Percentiles rank a stretch among this genome's conserved stretches.
phyloP scores from a whole-genome alignment of 2,888 invertebrate species.

The Chorisops tibialis region DNA sequence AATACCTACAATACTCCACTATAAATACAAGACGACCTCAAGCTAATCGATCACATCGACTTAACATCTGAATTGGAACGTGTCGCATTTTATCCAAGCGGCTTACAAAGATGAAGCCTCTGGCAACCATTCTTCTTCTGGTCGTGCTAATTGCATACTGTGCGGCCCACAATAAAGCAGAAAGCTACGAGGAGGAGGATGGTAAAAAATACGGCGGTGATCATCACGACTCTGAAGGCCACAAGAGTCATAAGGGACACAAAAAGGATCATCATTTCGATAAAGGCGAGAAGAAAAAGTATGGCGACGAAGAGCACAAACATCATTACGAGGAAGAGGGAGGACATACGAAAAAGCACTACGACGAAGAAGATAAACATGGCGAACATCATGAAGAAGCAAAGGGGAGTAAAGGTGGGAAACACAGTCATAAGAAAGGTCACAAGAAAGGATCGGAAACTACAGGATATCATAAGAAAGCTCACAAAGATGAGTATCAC shows the following conservation, averaged over 20 bases:
- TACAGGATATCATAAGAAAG: conserved; percentile 79
- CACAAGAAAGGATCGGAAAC: conserved; percentile 84
- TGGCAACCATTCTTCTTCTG: not conserved
- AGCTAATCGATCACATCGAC: conserved; percentile 8
- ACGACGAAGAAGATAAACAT: conserved; percentile 71
- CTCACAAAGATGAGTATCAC: conserved; percentile 82
- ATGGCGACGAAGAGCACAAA: conserved; percentile 74
- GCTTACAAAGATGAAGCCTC: not conserved
- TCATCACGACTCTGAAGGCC: conserved; percentile 56
- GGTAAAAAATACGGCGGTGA: conserved; percentile 46
- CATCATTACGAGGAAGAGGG: conserved; percentile 75
- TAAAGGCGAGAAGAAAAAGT: conserved; percentile 72
- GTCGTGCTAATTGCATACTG: conserved; percentile 38
- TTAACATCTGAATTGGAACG: not conserved
- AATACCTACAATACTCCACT: no score
- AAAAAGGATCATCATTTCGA: conserved; percentile 74
- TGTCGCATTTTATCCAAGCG: not conserved
- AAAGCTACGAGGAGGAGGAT: conserved; percentile 47
- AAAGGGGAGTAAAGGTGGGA: conserved; percentile 74
- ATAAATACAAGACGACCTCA: no score
- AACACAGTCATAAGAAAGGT: conserved; percentile 77
- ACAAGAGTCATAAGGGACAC: conserved; percentile 76
- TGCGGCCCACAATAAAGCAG: conserved; percentile 45
- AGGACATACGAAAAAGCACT: conserved; percentile 77
- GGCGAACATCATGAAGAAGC: conserved; percentile 75